phyloP scores from a whole-genome alignment of 2,113 vertebrate species.

The Hippopotamus amphibius region DNA sequence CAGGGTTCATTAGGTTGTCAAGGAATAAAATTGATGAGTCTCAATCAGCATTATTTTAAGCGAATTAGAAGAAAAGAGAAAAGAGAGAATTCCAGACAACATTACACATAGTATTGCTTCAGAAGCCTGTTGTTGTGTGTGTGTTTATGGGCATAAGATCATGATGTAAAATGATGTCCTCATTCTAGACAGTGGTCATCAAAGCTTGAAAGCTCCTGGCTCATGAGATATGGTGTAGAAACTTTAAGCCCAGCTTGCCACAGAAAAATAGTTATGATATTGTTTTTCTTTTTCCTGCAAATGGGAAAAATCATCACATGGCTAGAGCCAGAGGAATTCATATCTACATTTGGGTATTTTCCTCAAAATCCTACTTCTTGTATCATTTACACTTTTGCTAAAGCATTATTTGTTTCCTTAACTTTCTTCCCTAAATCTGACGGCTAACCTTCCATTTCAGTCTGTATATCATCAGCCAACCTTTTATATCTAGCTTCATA shows the following conservation, averaged over 20 bases:
- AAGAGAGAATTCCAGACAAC: background rate
- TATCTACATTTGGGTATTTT: background rate
- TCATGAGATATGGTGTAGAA: background rate
- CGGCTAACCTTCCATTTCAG: background rate
- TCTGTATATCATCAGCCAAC: background rate
- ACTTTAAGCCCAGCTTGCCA: background rate
- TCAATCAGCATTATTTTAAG: background rate
- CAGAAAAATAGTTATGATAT: background rate
- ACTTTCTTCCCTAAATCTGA: background rate
- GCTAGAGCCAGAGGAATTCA: background rate
- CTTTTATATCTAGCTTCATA: constrained; percentile 41
- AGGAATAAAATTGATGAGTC: background rate
- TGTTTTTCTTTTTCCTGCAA: background rate
- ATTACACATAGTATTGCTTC: background rate
- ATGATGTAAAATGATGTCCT: background rate
- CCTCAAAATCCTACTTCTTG: background rate
- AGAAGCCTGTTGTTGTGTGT: background rate
- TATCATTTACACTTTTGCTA: background rate
- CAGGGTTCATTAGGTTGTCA: background rate
- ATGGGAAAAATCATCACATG: background rate
- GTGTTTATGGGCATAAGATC: background rate
- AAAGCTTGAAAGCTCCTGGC: background rate
- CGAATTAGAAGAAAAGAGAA: background rate
- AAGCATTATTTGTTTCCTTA: background rate
- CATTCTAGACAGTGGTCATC: background rate